Evolutionary conservation across 2,888 invertebrate genomes (phyloP).

Genomic region (Cantharis nigra): DNA sequence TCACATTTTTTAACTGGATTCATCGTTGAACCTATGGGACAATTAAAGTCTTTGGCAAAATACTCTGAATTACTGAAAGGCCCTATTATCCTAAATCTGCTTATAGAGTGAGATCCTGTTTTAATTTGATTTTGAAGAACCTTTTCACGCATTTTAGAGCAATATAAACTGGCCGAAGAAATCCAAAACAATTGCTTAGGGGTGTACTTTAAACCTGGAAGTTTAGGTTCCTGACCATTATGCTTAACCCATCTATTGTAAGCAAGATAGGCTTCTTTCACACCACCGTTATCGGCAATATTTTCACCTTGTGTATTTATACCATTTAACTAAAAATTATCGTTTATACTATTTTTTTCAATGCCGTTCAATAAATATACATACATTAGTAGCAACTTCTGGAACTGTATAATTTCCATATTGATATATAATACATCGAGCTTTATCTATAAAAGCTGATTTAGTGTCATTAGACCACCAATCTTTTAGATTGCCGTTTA

Average conservation of each 20-base stretch:
- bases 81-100: slow-evolving; percentile 2
- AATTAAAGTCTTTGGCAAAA: slow-evolving; percentile 17
- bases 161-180: slow-evolving; percentile 5
- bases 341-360: not conserved
- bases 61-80: slow-evolving; percentile 4
- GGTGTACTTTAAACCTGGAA: slow-evolving; percentile 14
- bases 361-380: slow-evolving; percentile 22
- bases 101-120: not conserved
- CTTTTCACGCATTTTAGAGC: slow-evolving; percentile 3
- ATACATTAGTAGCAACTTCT: slow-evolving; percentile 74
- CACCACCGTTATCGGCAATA: slow-evolving; percentile 16
- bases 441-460: slow-evolving; percentile 56
- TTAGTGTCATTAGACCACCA: slow-evolving; percentile 13
- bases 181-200: slow-evolving; percentile 22
- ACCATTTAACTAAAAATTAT: slow-evolving; percentile 7
- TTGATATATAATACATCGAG: slow-evolving; percentile 90
- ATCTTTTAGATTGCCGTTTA: slow-evolving; percentile 6
- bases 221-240: not conserved
- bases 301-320: slow-evolving; percentile 16
- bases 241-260: slow-evolving; percentile 3
- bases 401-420: slow-evolving; percentile 88
- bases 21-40: slow-evolving; percentile 13
- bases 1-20: slow-evolving; percentile 9
- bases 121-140: not conserved
- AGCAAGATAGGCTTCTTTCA: slow-evolving; percentile 7